A percentile compares a stretch with the other conserved stretches of the same genome.
phyloP scores from a whole-genome alignment of 2,888 invertebrate species.

The Polia nebulosa region DNA sequence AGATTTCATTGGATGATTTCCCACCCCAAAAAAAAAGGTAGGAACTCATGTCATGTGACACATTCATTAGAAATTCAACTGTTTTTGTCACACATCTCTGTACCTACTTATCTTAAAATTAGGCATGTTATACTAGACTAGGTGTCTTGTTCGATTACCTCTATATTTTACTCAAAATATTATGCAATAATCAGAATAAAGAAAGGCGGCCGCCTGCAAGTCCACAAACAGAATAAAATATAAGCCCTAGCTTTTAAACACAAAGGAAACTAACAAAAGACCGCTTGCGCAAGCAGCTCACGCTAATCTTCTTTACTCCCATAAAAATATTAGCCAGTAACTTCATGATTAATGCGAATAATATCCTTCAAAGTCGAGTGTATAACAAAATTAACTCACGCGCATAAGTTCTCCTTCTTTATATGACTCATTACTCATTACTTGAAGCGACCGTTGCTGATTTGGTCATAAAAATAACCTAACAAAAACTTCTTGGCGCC shows the following conservation, averaged over 20 bases:
- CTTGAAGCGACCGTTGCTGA: slow-evolving; percentile 75
- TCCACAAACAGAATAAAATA: slow-evolving; percentile 13
- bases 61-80: too few relatives aligned
- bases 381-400: slow-evolving; percentile 67
- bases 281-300: slow-evolving; percentile 1
- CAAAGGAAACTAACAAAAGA: slow-evolving; percentile 28
- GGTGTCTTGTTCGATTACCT: not conserved
- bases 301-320: slow-evolving; percentile 24
- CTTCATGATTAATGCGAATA: slow-evolving; percentile 34
- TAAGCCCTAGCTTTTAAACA: not conserved
- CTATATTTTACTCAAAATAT: not conserved
- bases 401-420: slow-evolving; percentile 68
- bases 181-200: not conserved
- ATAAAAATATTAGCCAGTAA: slow-evolving; percentile 21
- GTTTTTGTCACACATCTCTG: too few relatives aligned
- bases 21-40: too few relatives aligned
- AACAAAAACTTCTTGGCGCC: slow-evolving; percentile 82
- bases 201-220: not conserved
- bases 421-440: slow-evolving; percentile 85
- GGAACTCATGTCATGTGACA: too few relatives aligned
- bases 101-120: too few relatives aligned
- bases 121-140: not conserved
- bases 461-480: slow-evolving; percentile 82
- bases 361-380: slow-evolving; percentile 48
- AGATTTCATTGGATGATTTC: too few relatives aligned